These are phyloP conservation scores for Apamea sordens DNA, from an alignment of 2,888 invertebrate genomes.

Conservation along the genomic window DNA sequence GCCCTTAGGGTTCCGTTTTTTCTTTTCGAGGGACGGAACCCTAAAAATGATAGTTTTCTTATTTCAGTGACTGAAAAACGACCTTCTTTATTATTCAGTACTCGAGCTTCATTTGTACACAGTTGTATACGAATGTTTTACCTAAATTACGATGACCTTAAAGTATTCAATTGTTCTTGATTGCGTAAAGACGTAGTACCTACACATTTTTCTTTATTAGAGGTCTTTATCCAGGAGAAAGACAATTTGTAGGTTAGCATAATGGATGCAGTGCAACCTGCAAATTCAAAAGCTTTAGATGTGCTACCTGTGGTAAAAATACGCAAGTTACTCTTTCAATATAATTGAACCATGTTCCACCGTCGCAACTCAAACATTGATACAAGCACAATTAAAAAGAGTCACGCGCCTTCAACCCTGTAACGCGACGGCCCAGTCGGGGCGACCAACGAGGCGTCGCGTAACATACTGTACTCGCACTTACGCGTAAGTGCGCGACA, in stretches of 20 bases:
- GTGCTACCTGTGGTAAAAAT: not conserved
- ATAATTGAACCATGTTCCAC: not conserved
- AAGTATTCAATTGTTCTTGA: not conserved
- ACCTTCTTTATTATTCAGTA: constrained; percentile 35
- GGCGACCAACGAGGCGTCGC: constrained; percentile 53
- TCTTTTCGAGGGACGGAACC: too few species aligned
- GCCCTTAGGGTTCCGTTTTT: too few species aligned
- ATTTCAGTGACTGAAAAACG: constrained; percentile 29
- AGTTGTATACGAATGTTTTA: constrained; percentile 16
- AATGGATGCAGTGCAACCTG: not conserved
- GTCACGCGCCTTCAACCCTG: constrained; percentile 26
- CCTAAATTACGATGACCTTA: not conserved
- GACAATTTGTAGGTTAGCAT: not conserved
- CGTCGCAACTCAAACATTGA: not conserved
- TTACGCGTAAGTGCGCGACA: constrained; percentile 64
- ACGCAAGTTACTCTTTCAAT: not conserved
- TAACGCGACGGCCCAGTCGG: constrained; percentile 35
- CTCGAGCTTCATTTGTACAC: constrained; percentile 9
- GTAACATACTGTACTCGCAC: constrained; percentile 61
- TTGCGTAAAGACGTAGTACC: not conserved
- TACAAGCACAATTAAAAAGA: constrained; percentile 11
- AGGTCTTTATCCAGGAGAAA: not conserved
- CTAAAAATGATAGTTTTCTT: constrained; percentile 45
- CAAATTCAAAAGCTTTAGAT: too few species aligned
- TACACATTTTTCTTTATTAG: not conserved